These are phyloP conservation scores for Asteroscopus sphinx DNA, from an alignment of 2,888 invertebrate species.

Conservation along the genomic window DNA sequence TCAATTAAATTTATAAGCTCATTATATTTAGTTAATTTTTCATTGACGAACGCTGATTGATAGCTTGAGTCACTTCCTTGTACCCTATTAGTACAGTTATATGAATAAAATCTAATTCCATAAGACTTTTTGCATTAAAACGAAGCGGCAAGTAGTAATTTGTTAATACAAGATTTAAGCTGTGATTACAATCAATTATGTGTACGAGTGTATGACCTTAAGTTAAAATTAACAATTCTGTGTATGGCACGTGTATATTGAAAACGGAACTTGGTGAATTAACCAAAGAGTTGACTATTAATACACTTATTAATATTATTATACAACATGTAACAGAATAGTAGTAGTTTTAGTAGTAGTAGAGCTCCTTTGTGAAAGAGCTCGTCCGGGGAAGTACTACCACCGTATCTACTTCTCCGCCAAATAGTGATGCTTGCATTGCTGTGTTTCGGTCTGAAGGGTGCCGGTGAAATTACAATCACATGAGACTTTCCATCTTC, in stretches of 20 bases:
- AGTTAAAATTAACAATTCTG: constrained; percentile 66
- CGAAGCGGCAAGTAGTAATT: constrained; percentile 65
- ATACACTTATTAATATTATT: no score
- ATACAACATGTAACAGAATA: no score
- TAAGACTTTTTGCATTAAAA: constrained; percentile 57
- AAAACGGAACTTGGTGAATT: constrained; percentile 38
- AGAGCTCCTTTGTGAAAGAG: no score
- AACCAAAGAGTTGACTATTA: no score
- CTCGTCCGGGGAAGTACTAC: no score
- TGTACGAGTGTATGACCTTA: constrained; percentile 67
- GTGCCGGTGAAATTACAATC: no score
- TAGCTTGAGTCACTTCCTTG: constrained; percentile 63
- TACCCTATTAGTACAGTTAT: constrained; percentile 62
- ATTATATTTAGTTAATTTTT: constrained; percentile 52
- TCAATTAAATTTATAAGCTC: constrained; percentile 44
- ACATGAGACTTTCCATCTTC: no score
- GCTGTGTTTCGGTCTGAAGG: no score
- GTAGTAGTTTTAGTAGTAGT: no score
- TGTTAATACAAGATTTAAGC: constrained; percentile 69
- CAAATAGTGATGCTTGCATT: no score
- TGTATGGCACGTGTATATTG: constrained; percentile 37
- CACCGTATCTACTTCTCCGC: no score
- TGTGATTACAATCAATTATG: constrained; percentile 70
- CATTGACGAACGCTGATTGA: constrained; percentile 57
- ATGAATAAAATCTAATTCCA: constrained; percentile 67